phyloP scores from a whole-genome alignment of 2,113 vertebrate genomes.

The Himantopus leucocephalus region DNA sequence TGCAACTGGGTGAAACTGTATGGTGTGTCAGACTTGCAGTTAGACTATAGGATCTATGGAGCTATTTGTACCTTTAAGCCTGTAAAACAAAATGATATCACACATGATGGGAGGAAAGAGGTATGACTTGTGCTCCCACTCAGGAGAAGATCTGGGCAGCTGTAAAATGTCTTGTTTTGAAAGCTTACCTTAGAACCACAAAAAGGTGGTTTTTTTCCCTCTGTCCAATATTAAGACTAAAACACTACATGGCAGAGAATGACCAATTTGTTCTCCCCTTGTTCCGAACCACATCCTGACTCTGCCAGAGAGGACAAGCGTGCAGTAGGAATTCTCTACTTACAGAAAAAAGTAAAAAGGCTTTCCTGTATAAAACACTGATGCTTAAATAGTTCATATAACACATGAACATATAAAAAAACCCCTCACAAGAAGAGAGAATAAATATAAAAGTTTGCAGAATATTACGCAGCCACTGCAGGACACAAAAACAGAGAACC shows the following conservation, averaged over 20 bases:
- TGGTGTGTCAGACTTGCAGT: neutral
- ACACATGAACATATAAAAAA: neutral
- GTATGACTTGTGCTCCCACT: neutral
- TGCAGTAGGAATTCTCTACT: neutral
- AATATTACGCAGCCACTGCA: neutral
- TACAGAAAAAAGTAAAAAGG: neutral
- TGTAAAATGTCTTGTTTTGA: neutral
- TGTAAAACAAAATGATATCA: neutral
- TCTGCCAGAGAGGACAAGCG: neutral
- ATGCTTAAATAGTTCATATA: neutral
- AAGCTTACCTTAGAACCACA: neutral
- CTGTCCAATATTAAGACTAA: neutral
- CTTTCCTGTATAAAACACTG: neutral
- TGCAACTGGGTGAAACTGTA: neutral
- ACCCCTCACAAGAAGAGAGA: neutral
- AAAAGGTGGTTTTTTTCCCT: neutral
- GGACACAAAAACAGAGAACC: neutral
- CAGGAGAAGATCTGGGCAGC: neutral
- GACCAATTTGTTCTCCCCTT: neutral
- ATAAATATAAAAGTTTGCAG: neutral
- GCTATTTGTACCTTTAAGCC: neutral
- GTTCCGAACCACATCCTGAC: neutral
- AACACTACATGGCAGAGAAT: neutral
- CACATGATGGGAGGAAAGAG: neutral
- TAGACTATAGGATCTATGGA: neutral